These are phyloP conservation scores for Buphagus erythrorhynchus DNA, from an alignment of 2,797 vertebrate genomes.

Conservation along the genomic window DNA sequence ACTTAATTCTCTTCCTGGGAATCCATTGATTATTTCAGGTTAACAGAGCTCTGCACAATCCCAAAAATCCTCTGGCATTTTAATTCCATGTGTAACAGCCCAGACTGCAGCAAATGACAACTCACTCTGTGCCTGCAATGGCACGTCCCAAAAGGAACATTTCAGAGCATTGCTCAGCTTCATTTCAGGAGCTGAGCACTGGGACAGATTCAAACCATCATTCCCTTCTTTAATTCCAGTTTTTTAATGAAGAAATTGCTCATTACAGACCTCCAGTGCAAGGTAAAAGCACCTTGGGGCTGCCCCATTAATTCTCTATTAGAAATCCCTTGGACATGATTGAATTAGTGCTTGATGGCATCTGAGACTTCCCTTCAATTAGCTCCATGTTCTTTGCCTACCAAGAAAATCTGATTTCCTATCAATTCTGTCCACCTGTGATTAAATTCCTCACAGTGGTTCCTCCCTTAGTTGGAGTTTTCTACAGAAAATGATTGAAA, in stretches of 20 bases:
- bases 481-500: not conserved
- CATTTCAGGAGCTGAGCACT: not conserved
- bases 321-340: not conserved
- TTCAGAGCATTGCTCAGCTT: not conserved
- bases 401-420: not conserved
- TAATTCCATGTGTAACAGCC: not conserved
- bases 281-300: not conserved
- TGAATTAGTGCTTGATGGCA: not conserved
- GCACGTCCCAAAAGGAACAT: not conserved
- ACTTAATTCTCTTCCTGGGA: not conserved
- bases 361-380: not conserved
- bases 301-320: not conserved
- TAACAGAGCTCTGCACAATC: not conserved
- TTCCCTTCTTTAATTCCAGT: not conserved
- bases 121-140: not conserved
- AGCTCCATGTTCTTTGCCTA: not conserved
- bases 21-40: not conserved
- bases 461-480: not conserved
- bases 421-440: not conserved
- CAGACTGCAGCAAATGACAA: not conserved
- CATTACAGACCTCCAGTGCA: not conserved
- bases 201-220: not conserved
- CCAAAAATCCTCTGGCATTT: not conserved
- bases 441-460: not conserved
- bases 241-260: not conserved